Percentiles rank a stretch among this genome's conserved stretches.
Conservation (phyloP, 2,113 vertebrate genomes). For the Oryzias melastigma region DNA sequence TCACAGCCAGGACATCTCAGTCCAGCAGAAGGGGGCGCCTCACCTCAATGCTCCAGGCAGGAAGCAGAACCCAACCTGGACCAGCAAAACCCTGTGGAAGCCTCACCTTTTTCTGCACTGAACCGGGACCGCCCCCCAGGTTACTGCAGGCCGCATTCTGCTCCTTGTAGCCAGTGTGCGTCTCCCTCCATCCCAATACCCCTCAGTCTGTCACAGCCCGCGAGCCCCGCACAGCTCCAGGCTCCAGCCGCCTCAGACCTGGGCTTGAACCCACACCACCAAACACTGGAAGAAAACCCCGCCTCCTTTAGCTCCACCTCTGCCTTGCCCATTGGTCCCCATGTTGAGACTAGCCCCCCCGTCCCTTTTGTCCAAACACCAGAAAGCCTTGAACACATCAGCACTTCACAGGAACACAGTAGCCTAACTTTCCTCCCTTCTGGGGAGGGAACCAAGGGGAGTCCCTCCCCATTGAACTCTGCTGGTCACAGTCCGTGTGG, state of each 20-base stretch:
- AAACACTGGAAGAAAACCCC: constrained; percentile 50
- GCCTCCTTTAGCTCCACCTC: background rate
- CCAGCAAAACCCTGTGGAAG: constrained; percentile 27
- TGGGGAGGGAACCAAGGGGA: constrained; percentile 18
- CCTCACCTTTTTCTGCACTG: constrained; percentile 42
- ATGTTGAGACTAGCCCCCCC: constrained; percentile 5
- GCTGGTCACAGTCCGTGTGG: constrained; percentile 18
- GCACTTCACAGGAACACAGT: constrained; percentile 55
- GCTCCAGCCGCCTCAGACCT: constrained; percentile 2
- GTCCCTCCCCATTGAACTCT: constrained; percentile 3
- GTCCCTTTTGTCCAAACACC: constrained; percentile 26
- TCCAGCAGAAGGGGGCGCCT: constrained; percentile 10
- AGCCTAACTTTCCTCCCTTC: constrained; percentile 37
- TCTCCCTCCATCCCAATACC: constrained; percentile 7
- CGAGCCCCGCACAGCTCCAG: constrained; percentile 32
- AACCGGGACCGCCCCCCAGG: constrained; percentile 25
- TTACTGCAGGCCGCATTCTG: constrained; percentile 31
- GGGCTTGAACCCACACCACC: constrained; percentile 12
- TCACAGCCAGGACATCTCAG: background rate
- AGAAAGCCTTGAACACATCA: constrained; percentile 58
- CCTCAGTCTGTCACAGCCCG: constrained; percentile 48
- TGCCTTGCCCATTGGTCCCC: background rate
- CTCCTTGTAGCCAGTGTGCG: constrained; percentile 60
- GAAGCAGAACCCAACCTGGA: constrained; percentile 44
- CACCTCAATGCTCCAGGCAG: constrained; percentile 8